Conservation (phyloP, 2,113 vertebrate species). For the Riparia riparia region DNA sequence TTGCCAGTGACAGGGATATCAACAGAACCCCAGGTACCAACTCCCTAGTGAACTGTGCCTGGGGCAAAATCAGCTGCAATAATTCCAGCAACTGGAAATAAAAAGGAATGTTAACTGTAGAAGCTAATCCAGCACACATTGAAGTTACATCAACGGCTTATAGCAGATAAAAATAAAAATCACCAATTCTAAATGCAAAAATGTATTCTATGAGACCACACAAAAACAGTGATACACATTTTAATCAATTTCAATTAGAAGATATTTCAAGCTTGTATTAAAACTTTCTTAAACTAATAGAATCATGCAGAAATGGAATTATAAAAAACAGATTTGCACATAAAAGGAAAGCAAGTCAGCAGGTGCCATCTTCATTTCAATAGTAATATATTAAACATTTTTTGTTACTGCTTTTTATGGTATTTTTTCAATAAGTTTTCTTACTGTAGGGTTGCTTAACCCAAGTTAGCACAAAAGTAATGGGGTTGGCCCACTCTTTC, state of each 20-base stretch:
- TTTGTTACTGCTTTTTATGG: background rate
- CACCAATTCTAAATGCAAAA: background rate
- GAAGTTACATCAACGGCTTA: slow-evolving; percentile 18
- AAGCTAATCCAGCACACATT: slow-evolving; percentile 41
- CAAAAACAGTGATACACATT: background rate
- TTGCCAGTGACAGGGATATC: slow-evolving; percentile 87
- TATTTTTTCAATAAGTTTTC: background rate
- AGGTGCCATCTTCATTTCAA: slow-evolving; percentile 12
- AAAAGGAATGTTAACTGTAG: slow-evolving; percentile 60
- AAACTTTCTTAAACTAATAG: background rate
- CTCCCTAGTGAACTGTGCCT: slow-evolving; percentile 81
- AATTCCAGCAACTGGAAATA: slow-evolving; percentile 81
- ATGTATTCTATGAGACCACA: background rate
- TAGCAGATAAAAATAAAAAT: background rate
- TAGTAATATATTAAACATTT: background rate
- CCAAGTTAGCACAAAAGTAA: slow-evolving; percentile 16
- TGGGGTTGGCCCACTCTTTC: background rate
- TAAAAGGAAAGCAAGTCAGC: background rate
- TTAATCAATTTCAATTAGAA: slow-evolving; percentile 2
- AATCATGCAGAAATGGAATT: background rate
- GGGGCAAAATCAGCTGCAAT: slow-evolving; percentile 86
- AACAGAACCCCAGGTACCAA: slow-evolving; percentile 86
- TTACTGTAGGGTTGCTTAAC: background rate
- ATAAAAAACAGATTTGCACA: background rate
- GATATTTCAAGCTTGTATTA: background rate